Evolutionary conservation across 2,888 invertebrate species (phyloP), one percentile per base, ranked within the genome.

Genomic region (Tyria jacobaeae): DNA sequence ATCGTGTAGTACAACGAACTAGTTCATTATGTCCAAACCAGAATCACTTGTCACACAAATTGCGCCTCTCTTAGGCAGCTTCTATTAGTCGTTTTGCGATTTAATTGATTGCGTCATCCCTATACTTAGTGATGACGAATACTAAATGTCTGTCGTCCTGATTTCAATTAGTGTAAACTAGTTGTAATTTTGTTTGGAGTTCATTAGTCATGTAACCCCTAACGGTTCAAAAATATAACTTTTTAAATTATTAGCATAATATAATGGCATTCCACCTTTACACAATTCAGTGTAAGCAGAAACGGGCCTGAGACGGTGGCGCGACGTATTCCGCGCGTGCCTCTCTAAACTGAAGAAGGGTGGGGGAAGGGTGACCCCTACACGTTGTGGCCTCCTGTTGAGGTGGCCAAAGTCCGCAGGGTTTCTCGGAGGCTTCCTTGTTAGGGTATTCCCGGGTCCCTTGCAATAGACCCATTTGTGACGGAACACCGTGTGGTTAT

Each of bases 31-130:
- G 59, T 60, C 54, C 58, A 44, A 59, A 56, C 73, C 24, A 70
- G 53, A 67, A 63, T 62, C 70, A 68, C 74, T 55, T 62, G 71
- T 64, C 35, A 57, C 54, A 64, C 61, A 62, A 63, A 62, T 57
- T 62, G 64, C 60, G 60, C 61, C 27, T 60, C 50, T 51, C 25
- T 15, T 48, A 54, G 44, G 49, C 69, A 73, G 68, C 71, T 74
- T 73, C 75, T 78, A 80, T 83, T 79, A 80, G 78, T 70, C 75
- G 68, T 69, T 66, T 75, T 63, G 70, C 71, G 71, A 80, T 83
- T 81, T 82, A 86, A 85, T 84, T 83, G 78, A 79, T 76, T 78
- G 72, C 66, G 35, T 71, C 68, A 71, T 76, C 55, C 57, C 70
- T 68, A 62, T 63, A 64, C 66, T 71, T 72, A 69, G 68, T 57